These are phyloP conservation scores for Phrixothrix hirtus DNA, from an alignment of 2,888 invertebrate genomes.

Conservation along the genomic window DNA sequence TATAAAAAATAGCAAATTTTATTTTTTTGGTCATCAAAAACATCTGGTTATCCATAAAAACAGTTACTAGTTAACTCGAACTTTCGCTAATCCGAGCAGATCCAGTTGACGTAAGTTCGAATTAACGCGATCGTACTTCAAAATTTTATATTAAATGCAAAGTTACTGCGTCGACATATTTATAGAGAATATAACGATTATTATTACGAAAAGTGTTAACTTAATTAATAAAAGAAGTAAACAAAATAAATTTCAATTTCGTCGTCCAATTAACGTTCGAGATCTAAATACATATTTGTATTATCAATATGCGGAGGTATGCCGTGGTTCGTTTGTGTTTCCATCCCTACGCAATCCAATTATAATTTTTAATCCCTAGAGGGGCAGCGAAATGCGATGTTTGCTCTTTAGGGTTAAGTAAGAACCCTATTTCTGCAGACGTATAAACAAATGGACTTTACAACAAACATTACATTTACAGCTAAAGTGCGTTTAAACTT, in stretches of 20 bases:
- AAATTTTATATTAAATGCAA: no score
- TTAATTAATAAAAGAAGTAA: not conserved
- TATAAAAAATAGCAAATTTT: no score
- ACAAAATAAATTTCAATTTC: conserved; percentile 7
- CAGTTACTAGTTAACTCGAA: no score
- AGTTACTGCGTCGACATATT: no score
- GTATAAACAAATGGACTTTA: conserved; percentile 15
- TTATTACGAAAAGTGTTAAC: no score
- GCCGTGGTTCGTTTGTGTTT: conserved; percentile 31
- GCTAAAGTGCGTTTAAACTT: no score
- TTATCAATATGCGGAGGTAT: conserved; percentile 30
- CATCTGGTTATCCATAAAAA: no score
- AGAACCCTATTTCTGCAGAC: conserved; percentile 10
- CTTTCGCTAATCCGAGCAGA: no score
- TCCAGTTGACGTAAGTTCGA: no score
- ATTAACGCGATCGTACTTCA: no score
- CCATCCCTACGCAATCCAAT: conserved; percentile 52
- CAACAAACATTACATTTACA: not conserved
- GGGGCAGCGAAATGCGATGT: conserved; percentile 49
- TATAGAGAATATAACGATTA: no score
- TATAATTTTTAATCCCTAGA: conserved; percentile 56
- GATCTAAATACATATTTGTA: conserved; percentile 24
- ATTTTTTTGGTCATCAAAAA: no score
- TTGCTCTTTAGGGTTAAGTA: conserved; percentile 42
- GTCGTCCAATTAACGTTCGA: conserved; percentile 14